Percentiles rank a stretch among this genome's conserved stretches.
phyloP scores from a whole-genome alignment of 2,888 invertebrate species.

The Calephelis perditalis region DNA sequence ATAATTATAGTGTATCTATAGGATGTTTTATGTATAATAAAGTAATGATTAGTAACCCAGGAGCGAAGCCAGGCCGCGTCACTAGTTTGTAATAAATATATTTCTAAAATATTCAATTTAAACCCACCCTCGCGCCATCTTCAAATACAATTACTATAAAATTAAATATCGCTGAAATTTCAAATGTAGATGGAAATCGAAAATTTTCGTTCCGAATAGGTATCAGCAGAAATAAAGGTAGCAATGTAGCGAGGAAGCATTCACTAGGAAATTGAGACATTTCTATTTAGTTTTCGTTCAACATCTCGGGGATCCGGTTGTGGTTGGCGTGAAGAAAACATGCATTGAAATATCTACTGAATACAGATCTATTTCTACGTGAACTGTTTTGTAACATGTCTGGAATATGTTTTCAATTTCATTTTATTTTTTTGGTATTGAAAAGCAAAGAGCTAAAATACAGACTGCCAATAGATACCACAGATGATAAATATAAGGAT shows the following conservation, averaged over 20 bases:
- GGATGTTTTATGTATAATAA: too few species aligned
- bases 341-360: conserved; percentile 35
- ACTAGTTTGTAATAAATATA: too few species aligned
- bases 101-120: too few species aligned
- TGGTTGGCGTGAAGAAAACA: conserved; percentile 36
- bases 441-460: background rate
- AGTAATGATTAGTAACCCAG: too few species aligned
- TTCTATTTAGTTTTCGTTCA: conserved; percentile 69
- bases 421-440: background rate
- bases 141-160: background rate
- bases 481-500: too few species aligned
- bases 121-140: background rate
- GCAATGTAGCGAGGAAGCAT: conserved; percentile 50
- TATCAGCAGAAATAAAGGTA: conserved; percentile 43
- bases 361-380: conserved; percentile 20
- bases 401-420: conserved; percentile 1
- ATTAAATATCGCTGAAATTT: conserved; percentile 7
- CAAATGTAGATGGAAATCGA: conserved; percentile 30
- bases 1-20: too few species aligned
- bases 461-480: background rate
- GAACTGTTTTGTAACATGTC: conserved; percentile 8
- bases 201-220: conserved; percentile 43
- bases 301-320: conserved; percentile 46
- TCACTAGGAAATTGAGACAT: conserved; percentile 68
- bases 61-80: too few species aligned